phyloP scores from a whole-genome alignment of 2,888 invertebrate genomes.

The Thyatira batis region DNA sequence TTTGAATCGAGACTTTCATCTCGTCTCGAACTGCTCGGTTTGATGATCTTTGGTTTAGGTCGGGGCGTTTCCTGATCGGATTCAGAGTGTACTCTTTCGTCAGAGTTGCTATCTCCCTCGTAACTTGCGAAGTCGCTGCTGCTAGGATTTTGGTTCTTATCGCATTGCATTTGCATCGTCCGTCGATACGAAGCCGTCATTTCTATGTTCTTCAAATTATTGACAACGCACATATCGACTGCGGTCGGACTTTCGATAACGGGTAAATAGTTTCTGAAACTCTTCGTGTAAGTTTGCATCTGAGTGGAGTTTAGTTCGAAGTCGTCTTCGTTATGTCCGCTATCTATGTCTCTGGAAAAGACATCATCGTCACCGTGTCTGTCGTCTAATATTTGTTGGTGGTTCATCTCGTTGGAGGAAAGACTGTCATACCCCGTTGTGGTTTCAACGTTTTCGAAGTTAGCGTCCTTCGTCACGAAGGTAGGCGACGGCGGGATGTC shows the following conservation, averaged over 20 bases:
- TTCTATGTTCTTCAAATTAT: conserved; percentile 75
- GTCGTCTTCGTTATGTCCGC: conserved; percentile 88
- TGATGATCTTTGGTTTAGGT: conserved; percentile 83
- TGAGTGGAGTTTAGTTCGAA: conserved; percentile 84
- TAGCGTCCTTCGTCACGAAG: conserved; percentile 70
- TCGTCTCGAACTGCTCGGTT: conserved; percentile 65
- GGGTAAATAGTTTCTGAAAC: conserved; percentile 74
- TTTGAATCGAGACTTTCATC: conserved; percentile 74
- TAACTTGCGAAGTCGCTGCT: conserved; percentile 75
- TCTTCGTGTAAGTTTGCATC: conserved; percentile 83
- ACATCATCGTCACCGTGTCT: conserved; percentile 53
- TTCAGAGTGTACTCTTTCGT: conserved; percentile 77
- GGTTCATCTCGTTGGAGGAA: conserved; percentile 69
- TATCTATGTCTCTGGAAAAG: conserved; percentile 73
- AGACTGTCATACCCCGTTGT: conserved; percentile 77
- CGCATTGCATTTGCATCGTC: conserved; percentile 32
- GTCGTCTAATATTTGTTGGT: conserved; percentile 61
- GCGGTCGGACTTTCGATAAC: conserved; percentile 73
- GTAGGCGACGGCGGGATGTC: conserved; percentile 77
- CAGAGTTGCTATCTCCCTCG: conserved; percentile 83
- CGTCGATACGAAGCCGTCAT: conserved; percentile 66
- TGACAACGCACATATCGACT: conserved; percentile 71
- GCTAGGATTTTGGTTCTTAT: conserved; percentile 55
- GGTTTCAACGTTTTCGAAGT: conserved; percentile 73
- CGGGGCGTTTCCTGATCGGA: conserved; percentile 65